Conservation (phyloP, 2,113 vertebrate species). For the Scopus umbretta region DNA sequence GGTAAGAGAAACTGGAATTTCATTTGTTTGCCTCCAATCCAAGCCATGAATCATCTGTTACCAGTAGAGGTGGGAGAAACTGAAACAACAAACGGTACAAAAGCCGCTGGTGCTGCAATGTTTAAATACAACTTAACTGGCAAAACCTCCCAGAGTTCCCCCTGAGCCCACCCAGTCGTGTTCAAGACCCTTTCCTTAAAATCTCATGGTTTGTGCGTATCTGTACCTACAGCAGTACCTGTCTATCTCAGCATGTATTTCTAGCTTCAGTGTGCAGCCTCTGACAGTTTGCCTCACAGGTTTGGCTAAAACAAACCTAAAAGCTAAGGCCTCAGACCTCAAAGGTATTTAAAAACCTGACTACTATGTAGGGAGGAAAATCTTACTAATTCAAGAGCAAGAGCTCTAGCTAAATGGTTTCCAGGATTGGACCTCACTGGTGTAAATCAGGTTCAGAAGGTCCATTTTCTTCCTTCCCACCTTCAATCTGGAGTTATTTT, state of each 20-base stretch:
- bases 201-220: fast-evolving
- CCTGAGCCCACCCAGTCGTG: neutral
- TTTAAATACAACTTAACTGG: neutral
- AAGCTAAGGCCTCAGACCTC: neutral
- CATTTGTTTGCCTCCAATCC: neutral
- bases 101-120: neutral
- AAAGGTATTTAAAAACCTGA: neutral
- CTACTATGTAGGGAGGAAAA: neutral
- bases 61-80: neutral
- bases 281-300: neutral
- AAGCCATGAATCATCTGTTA: neutral
- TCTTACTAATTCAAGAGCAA: neutral
- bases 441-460: neutral
- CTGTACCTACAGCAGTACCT: neutral
- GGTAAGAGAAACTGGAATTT: neutral
- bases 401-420: neutral
- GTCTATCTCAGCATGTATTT: neutral
- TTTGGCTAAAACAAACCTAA: neutral
- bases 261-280: neutral
- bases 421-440: neutral
- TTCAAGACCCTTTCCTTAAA: neutral
- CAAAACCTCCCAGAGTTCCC: neutral
- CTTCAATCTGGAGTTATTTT: neutral
- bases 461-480: neutral
- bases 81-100: neutral